Percentiles rank a stretch among this genome's conserved stretches.
Conservation (phyloP, 2,888 invertebrate species). For the Hartigia nigra region DNA sequence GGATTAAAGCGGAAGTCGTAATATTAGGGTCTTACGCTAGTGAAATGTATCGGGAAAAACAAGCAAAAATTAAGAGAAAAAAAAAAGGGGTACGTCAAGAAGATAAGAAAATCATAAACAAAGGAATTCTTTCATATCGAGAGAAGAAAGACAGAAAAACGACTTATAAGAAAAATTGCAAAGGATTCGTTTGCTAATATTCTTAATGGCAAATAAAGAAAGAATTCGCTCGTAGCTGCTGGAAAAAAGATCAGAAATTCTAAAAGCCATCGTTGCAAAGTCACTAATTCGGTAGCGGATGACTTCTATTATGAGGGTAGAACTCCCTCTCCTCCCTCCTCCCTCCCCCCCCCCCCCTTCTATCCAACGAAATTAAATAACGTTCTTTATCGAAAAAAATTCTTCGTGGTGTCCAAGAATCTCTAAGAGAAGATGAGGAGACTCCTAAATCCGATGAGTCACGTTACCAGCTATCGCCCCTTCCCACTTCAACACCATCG, state of each 20-base stretch:
- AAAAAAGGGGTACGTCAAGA: background rate
- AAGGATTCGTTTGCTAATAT: background rate
- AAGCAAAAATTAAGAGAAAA: background rate
- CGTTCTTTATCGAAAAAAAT: background rate
- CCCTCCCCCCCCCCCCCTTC: too few species aligned
- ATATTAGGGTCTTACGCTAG: background rate
- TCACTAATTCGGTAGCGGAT: background rate
- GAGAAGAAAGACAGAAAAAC: background rate
- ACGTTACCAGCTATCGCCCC: background rate
- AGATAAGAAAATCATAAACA: background rate
- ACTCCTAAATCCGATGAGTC: conserved; percentile 1
- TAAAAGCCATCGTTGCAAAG: background rate
- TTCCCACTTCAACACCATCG: background rate
- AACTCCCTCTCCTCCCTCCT: too few species aligned
- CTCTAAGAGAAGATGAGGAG: background rate
- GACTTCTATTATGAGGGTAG: background rate
- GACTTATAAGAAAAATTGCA: background rate
- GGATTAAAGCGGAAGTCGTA: background rate
- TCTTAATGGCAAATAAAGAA: background rate
- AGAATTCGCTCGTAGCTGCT: background rate
- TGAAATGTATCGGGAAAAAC: background rate
- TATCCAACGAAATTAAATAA: background rate
- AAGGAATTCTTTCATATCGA: background rate
- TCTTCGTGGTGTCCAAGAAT: background rate
- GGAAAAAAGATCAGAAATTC: background rate